Evolutionary conservation across 2,797 vertebrate species (phyloP), one percentile per base, ranked within the genome.

Genomic region (Huso huso): DNA sequence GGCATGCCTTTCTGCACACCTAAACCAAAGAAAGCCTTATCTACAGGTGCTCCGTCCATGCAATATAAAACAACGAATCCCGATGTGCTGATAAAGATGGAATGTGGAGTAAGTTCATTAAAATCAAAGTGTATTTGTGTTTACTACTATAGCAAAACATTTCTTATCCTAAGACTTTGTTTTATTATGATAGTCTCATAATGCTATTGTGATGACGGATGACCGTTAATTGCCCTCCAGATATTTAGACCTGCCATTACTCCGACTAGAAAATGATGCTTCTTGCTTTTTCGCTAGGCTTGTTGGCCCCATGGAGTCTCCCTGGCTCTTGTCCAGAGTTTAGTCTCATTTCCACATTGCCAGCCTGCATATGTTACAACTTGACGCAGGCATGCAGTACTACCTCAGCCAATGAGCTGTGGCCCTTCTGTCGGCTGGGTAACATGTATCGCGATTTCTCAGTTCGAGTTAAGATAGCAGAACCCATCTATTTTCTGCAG

Each of bases 1-100:
- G 52, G 69, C 78, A 70, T 49, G 73, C 81, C 79, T 78, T 18
- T 58, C 63, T 37, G 57, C 67, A 73, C 74, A 70, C 66, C 74
- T 65, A 61, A 4, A 57, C 68, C 78, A 75, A 77, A 81, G 76
- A 58, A 69, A 75, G 75, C 70, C 74, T 81, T 82, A 79, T 84
- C 83, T 81, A 70, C 72, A 80, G 71, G 79, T 83, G 80, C 82
- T 74, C 84, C 79, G 77, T 84, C 84, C 82, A 37, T 3, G 23
- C 23, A 37, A 37, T 37, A 37, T 37, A 37, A 37, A 37, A 37
- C 23, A 18, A 18, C 1, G 15, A 37, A 37, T 37, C 23, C 23
- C 4, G 23, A 4, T 37, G 23, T 37, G 23, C 23, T 37, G 23
- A 37, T 37, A 37, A 37, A 37, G 23, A 37, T 37, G 23, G 23